A percentile compares a stretch with the other conserved stretches of the same genome.
Evolutionary conservation across 2,797 vertebrate species (phyloP).

Genomic region (Tokudaia tokunoshimensis): DNA sequence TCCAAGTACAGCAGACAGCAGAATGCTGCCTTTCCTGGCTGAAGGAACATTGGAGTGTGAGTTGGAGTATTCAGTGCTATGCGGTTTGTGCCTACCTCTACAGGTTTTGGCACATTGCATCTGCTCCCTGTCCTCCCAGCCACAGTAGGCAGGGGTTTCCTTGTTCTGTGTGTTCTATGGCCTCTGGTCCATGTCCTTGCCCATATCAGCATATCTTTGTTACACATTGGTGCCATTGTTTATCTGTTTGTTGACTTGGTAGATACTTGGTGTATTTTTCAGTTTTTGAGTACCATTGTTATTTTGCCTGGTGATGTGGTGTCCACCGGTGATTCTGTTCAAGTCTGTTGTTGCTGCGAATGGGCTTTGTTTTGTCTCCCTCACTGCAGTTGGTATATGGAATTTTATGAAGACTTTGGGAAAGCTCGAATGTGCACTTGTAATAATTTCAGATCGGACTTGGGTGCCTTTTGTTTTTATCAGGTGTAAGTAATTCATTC

Average conservation of each 20-base stretch:
- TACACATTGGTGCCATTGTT: neutral
- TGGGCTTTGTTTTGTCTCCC: neutral
- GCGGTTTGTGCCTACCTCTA: neutral
- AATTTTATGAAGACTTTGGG: neutral
- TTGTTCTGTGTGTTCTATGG: neutral
- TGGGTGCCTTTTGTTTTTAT: neutral
- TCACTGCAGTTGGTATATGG: neutral
- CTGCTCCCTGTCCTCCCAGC: neutral
- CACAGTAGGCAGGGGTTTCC: neutral
- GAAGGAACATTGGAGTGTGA: neutral
- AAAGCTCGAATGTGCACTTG: neutral
- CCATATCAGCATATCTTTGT: neutral
- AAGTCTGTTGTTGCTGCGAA: neutral
- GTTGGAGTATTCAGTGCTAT: neutral
- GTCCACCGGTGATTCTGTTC: neutral
- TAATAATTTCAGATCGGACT: neutral
- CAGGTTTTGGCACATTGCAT: neutral
- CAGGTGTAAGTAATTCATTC: neutral
- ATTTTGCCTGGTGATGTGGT: neutral
- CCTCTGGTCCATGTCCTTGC: neutral
- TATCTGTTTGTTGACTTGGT: neutral
- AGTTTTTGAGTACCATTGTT: neutral
- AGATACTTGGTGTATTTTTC: neutral
- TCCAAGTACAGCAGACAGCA: neutral
- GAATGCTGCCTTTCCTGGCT: neutral